Evolutionary conservation across 1,140 invertebrate genomes (phyloP), one percentile per base, ranked within the genome.

Genomic region (Drosophila arizonae): DNA sequence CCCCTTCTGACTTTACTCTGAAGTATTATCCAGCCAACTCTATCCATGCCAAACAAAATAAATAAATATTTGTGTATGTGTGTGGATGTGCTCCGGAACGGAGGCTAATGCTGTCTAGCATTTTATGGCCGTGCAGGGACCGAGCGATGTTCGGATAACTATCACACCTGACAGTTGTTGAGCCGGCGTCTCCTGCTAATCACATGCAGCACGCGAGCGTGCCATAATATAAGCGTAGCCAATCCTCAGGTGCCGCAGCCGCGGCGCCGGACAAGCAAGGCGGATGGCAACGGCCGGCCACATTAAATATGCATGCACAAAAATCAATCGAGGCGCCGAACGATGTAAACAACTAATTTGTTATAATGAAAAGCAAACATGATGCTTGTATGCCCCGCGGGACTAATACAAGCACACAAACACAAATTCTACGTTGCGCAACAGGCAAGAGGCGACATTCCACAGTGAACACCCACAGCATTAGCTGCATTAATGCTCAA

Each of bases 311-410:
- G 69, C 52, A 81, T 81, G 57, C 66, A 81, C 58, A 64, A 66
- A 66, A 56, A 51, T 68, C 73, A 58, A 80, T 77, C 48, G 63
- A 75, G 68, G 36, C 21, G 50, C 52, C 45, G 30, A 13, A 30
- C 21, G 72, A 46, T 69, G 56, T 66, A 66, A 72, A 36, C 64
- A 85, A 76, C 77, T 86, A 68, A 78, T 86, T 81, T 73, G 72
- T 82, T 82, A 76, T 76, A 79, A 86, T 87, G 76, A 87, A 86
- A 86, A 61, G 72, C 50, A 76, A 72, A 87, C 74, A 64, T 41
- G 33, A 6, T 77, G 52, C 77, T 69, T 76, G 67, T 50, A 55
- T 41, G 57, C 50, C 46, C 24, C 52, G 30, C 41, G 56, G 67
- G 58, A 76, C 66, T 8, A 56, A 17, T 39, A 30, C n/a, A 43